Percentiles rank a stretch among this genome's conserved stretches.
Evolutionary conservation across 1,140 invertebrate species (phyloP).

Genomic region (Heliconius hewitsoni): DNA sequence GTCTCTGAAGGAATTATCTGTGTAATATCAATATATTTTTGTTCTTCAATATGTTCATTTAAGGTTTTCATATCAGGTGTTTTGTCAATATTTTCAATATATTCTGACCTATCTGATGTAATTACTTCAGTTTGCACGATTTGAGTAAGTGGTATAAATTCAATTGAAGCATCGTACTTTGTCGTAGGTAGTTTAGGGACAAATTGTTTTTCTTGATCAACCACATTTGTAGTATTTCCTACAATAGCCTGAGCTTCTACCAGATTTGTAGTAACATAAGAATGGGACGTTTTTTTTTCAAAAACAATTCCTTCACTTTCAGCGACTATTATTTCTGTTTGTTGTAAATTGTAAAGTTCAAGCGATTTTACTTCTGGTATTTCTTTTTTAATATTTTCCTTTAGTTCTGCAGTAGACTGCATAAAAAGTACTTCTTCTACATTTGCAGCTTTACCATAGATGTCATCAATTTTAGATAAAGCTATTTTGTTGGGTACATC

Average conservation of each 20-base stretch:
- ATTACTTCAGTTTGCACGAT: slow-evolving; percentile 62
- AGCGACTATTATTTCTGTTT: slow-evolving; percentile 61
- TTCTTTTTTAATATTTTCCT: slow-evolving; percentile 39
- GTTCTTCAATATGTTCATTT: slow-evolving; percentile 46
- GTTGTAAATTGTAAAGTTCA: slow-evolving; percentile 50
- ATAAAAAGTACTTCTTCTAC: slow-evolving; percentile 57
- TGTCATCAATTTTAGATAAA: slow-evolving; percentile 57
- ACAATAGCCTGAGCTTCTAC: slow-evolving; percentile 59
- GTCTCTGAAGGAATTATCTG: slow-evolving; percentile 57
- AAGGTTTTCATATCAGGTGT: slow-evolving; percentile 28
- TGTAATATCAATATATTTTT: slow-evolving; percentile 55
- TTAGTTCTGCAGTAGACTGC: slow-evolving; percentile 51
- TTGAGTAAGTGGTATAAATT: slow-evolving; percentile 51
- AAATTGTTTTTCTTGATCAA: slow-evolving; percentile 62
- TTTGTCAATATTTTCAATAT: slow-evolving; percentile 36
- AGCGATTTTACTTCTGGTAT: slow-evolving; percentile 49
- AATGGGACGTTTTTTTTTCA: slow-evolving; percentile 31
- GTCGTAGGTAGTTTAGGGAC: slow-evolving; percentile 28
- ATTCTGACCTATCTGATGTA: slow-evolving; percentile 41
- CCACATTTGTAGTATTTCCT: slow-evolving; percentile 50
- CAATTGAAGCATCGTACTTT: slow-evolving; percentile 47
- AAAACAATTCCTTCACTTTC: slow-evolving; percentile 57
- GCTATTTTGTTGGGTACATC: slow-evolving; percentile 51
- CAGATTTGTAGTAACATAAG: slow-evolving; percentile 44
- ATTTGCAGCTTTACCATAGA: slow-evolving; percentile 66